phyloP scores from a whole-genome alignment of 2,113 vertebrate species.

The Loxodonta africana region DNA sequence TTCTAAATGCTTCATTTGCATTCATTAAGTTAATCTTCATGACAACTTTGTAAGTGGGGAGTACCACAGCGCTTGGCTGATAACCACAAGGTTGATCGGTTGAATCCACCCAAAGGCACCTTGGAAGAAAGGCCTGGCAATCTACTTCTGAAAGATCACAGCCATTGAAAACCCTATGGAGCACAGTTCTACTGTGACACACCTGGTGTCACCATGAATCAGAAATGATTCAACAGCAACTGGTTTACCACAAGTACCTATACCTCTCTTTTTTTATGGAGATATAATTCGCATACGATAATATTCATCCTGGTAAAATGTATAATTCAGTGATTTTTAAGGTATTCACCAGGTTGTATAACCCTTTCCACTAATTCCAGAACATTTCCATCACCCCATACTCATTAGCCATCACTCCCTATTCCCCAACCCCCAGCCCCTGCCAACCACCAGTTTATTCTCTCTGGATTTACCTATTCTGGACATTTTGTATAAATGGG shows the following conservation, averaged over 20 bases:
- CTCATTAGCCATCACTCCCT: too few species aligned
- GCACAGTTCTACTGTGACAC: not conserved
- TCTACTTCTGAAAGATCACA: not conserved
- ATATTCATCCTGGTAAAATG: not conserved
- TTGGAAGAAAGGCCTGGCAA: not conserved
- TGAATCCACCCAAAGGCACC: not conserved
- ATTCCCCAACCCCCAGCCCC: too few species aligned
- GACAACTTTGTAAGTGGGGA: not conserved
- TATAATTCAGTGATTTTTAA: not conserved
- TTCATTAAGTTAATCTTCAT: not conserved
- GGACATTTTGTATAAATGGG: not conserved
- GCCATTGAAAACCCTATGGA: not conserved
- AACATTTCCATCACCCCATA: not conserved
- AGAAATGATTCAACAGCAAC: not conserved
- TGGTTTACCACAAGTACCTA: not conserved
- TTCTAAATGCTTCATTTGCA: not conserved
- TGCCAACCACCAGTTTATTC: not conserved
- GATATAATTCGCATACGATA: not conserved
- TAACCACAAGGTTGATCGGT: not conserved
- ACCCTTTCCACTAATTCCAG: not conserved
- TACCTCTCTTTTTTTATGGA: not conserved
- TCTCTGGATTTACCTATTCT: not conserved
- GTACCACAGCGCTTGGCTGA: not conserved
- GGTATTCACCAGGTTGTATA: not conserved
- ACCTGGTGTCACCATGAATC: too few species aligned